Percentiles rank a stretch among this genome's conserved stretches.
Conservation (phyloP, 2,113 vertebrate genomes). For the Diadophis punctatus region DNA sequence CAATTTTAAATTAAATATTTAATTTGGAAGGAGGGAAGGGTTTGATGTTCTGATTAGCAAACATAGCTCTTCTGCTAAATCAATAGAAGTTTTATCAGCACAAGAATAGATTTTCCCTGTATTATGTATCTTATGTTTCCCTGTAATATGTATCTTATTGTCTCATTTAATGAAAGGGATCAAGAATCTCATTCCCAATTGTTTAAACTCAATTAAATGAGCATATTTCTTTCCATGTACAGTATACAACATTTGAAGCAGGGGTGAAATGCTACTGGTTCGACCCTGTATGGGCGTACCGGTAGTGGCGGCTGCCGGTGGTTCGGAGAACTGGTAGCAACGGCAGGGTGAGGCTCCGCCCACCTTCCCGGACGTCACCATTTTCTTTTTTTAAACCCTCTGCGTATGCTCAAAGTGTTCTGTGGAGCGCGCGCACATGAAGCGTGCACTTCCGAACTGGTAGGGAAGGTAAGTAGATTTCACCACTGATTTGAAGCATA, state of each 20-base stretch:
- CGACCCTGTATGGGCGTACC: no score
- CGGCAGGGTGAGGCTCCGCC: no score
- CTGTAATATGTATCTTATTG: neutral
- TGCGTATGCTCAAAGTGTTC: no score
- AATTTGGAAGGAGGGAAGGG: neutral
- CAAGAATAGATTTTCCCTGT: neutral
- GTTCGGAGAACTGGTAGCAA: no score
- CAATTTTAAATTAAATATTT: neutral
- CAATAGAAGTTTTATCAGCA: neutral
- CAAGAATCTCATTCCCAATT: neutral
- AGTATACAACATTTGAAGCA: neutral
- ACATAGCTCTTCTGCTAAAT: neutral
- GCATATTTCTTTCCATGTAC: neutral
- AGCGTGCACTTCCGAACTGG: no score
- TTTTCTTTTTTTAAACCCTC: no score
- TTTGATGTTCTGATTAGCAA: conserved; percentile 23
- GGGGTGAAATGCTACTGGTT: no score
- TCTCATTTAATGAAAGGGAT: neutral
- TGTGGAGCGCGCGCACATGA: no score
- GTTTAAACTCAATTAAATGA: neutral
- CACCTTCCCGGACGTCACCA: no score
- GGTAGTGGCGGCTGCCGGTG: no score
- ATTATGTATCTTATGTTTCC: neutral
- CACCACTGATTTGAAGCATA: neutral
- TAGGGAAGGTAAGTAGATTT: no score